Conservation (phyloP, 2,888 invertebrate genomes). For the Parapristionchus giblindavisi region DNA sequence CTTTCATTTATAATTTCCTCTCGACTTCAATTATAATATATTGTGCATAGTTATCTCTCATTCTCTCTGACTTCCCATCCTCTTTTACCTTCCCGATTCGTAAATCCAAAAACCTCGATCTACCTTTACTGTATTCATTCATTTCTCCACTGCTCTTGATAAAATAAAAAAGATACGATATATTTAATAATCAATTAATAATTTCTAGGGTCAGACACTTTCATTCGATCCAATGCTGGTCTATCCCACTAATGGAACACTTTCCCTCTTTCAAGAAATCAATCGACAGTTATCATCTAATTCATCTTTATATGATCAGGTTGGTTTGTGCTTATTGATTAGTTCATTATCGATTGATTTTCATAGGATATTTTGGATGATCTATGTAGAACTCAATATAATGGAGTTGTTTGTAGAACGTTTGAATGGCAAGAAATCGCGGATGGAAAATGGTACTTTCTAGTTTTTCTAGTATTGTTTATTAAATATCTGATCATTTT, state of each 20-base stretch:
- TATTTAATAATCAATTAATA: slow-evolving; percentile 41
- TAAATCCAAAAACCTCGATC: too few species aligned
- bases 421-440: slow-evolving; percentile 62
- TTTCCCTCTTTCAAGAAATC: slow-evolving; percentile 54
- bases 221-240: slow-evolving; percentile 66
- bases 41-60: too few species aligned
- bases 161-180: too few species aligned
- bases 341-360: too few species aligned
- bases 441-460: slow-evolving; percentile 63
- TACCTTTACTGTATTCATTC: too few species aligned
- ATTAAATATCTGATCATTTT: neutral
- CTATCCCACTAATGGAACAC: slow-evolving; percentile 52
- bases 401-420: slow-evolving; percentile 59
- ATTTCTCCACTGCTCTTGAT: too few species aligned
- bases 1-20: neutral
- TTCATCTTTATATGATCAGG: slow-evolving; percentile 55
- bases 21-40: too few species aligned
- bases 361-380: slow-evolving; percentile 63
- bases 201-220: slow-evolving; percentile 45
- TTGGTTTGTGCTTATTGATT: slow-evolving; percentile 33
- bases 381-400: slow-evolving; percentile 55
- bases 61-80: too few species aligned
- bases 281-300: slow-evolving; percentile 46
- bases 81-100: too few species aligned
- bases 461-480: neutral